Conservation (phyloP, 1,140 invertebrate species). For the Popillia japonica region DNA sequence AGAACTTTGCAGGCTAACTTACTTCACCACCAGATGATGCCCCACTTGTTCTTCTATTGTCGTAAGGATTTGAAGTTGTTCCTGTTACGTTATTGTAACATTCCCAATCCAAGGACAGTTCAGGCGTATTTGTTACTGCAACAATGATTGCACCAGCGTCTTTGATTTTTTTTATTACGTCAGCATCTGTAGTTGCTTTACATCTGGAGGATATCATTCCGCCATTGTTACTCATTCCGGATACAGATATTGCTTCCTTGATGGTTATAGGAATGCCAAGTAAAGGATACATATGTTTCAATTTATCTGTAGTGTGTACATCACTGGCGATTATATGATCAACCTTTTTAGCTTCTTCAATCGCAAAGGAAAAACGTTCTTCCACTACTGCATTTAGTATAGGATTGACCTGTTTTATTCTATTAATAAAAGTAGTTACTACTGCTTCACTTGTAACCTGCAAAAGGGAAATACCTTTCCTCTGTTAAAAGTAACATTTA, state of each 20-base stretch:
- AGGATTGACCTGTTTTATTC: slow-evolving; percentile 4
- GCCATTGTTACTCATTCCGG: slow-evolving; percentile 64
- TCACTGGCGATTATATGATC: slow-evolving; percentile 18
- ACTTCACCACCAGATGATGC: slow-evolving; percentile 84
- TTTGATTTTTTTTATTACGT: slow-evolving; percentile 71
- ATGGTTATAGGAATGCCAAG: slow-evolving; percentile 50
- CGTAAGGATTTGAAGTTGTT: slow-evolving; percentile 88
- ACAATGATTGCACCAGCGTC: slow-evolving; percentile 87
- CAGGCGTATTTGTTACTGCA: slow-evolving; percentile 90
- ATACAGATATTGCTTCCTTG: slow-evolving; percentile 54
- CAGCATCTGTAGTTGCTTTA: slow-evolving; percentile 74
- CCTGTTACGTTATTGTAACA: slow-evolving; percentile 89
- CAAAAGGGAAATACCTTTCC: not conserved
- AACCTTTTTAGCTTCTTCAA: slow-evolving; percentile 13
- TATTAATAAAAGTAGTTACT: slow-evolving; percentile 1
- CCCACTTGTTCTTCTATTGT: slow-evolving; percentile 75
- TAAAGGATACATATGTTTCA: slow-evolving; percentile 59
- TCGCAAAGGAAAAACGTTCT: not conserved
- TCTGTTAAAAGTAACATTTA: not conserved
- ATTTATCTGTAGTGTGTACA: slow-evolving; percentile 48
- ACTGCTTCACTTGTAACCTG: slow-evolving; percentile 4
- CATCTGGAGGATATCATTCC: slow-evolving; percentile 61
- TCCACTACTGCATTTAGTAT: slow-evolving; percentile 28
- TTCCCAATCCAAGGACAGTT: slow-evolving; percentile 91
- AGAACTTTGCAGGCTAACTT: too few species aligned